Percentiles rank a stretch among this genome's conserved stretches.
These are phyloP conservation scores for Plotosus lineatus DNA, from an alignment of 2,113 vertebrate species.

Conservation along the genomic window DNA sequence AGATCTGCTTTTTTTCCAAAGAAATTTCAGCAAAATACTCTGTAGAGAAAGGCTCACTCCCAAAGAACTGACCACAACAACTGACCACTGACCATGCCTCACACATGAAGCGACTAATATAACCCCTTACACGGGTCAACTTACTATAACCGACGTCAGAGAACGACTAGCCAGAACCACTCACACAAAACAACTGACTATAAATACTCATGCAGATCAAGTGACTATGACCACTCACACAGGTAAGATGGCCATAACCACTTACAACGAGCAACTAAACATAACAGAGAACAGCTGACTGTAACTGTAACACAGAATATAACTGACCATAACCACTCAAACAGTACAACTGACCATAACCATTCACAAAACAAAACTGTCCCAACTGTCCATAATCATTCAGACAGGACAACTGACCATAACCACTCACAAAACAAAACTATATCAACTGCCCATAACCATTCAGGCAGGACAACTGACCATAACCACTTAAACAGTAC, in stretches of 20 bases:
- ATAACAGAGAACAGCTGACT: too few relatives aligned
- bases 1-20: neutral
- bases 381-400: neutral
- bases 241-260: neutral
- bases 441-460: too few relatives aligned
- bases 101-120: neutral
- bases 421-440: too few relatives aligned
- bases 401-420: neutral
- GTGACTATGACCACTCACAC: neutral
- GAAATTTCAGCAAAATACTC: too few relatives aligned
- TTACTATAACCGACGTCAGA: neutral
- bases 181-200: neutral
- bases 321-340: neutral
- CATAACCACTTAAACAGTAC: neutral
- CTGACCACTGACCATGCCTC: neutral
- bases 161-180: too few relatives aligned
- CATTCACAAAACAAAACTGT: neutral
- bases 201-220: too few relatives aligned
- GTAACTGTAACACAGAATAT: too few relatives aligned
- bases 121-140: too few relatives aligned
- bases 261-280: too few relatives aligned
- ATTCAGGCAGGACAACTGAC: too few relatives aligned
- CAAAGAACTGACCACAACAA: neutral
- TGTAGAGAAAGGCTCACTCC: too few relatives aligned
- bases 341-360: neutral